Conservation (phyloP, 2,888 invertebrate genomes). For the Hyalella azteca region DNA sequence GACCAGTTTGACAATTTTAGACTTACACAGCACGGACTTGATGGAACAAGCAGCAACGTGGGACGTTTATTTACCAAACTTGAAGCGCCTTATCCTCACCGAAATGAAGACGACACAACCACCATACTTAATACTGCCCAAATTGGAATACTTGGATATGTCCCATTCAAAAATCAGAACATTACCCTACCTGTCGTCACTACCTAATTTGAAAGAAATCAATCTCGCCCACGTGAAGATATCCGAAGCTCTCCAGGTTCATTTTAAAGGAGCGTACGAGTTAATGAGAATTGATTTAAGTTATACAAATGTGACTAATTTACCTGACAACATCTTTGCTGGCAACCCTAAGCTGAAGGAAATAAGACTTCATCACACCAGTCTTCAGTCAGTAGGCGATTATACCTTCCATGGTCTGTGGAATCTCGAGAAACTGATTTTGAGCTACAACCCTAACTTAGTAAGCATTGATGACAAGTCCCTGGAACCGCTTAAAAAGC, state of each 20-base stretch:
- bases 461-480: constrained; percentile 51
- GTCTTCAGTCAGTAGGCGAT: constrained; percentile 48
- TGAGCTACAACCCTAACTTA: constrained; percentile 47
- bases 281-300: constrained; percentile 37
- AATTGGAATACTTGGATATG: constrained; percentile 40
- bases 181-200: constrained; percentile 38
- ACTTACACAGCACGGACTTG: constrained; percentile 21
- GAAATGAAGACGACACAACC: constrained; percentile 11
- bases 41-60: background rate
- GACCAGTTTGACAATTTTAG: background rate
- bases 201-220: constrained; percentile 41
- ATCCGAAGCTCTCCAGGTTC: background rate
- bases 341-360: constrained; percentile 43
- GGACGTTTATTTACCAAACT: constrained; percentile 27
- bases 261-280: constrained; percentile 31
- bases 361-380: constrained; percentile 45
- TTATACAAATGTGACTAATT: constrained; percentile 17
- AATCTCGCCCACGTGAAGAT: constrained; percentile 46
- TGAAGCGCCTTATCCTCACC: constrained; percentile 10
- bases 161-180: constrained; percentile 43
- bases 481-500: constrained; percentile 32
- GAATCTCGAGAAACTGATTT: constrained; percentile 37
- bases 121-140: constrained; percentile 13
- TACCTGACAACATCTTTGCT: constrained; percentile 25
- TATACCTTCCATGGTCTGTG: constrained; percentile 51